Conservation (phyloP, 2,888 invertebrate species). For the Vannuccia rotundouncinata region DNA sequence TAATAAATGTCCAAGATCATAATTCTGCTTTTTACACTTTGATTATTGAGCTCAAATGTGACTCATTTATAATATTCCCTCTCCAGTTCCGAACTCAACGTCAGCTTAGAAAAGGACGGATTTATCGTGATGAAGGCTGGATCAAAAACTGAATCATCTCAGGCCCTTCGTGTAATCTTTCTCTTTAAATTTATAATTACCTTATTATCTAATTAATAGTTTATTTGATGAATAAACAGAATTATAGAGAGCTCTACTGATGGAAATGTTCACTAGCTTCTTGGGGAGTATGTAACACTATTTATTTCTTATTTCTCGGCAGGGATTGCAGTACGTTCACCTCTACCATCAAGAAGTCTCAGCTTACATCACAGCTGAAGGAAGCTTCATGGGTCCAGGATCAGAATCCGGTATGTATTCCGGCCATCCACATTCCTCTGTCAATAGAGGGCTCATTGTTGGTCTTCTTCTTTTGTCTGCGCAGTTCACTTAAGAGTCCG, state of each 20-base stretch:
- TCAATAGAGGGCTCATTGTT: neutral
- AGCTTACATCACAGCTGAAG: slow-evolving; percentile 35
- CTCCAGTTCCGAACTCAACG: slow-evolving; percentile 28
- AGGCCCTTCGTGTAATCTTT: neutral
- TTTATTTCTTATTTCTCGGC: no score
- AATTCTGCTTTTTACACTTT: no score
- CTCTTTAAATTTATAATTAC: no score
- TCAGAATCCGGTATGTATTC: slow-evolving; percentile 3
- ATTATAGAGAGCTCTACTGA: no score
- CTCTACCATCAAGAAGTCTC: slow-evolving; percentile 36
- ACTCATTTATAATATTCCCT: no score
- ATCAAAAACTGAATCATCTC: neutral
- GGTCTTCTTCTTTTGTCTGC: neutral
- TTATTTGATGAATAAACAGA: no score
- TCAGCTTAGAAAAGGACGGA: slow-evolving; percentile 32
- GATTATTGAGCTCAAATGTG: no score
- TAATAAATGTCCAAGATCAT: no score
- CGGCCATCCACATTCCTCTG: neutral
- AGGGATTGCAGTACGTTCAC: slow-evolving; percentile 35
- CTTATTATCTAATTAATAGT: no score
- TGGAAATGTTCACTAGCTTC: no score
- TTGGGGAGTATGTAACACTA: no score
- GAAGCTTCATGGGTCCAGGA: slow-evolving; percentile 16
- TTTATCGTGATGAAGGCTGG: slow-evolving; percentile 25
- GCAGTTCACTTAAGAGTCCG: slow-evolving; percentile 38